These are phyloP conservation scores for Peromyscus aztecus DNA, from an alignment of 2,797 vertebrate species.

Conservation along the genomic window DNA sequence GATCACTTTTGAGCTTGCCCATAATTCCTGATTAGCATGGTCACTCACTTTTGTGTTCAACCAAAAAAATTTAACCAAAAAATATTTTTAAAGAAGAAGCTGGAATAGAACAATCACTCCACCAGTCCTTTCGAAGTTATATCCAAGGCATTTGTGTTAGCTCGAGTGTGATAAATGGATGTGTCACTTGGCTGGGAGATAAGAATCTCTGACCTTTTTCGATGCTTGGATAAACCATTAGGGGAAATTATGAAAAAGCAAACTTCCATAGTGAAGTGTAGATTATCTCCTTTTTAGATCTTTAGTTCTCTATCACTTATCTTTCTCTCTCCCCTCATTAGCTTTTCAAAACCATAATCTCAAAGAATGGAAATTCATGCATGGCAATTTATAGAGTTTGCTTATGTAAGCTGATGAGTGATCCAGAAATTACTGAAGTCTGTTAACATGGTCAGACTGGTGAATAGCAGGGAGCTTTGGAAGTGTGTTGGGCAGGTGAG, in stretches of 20 bases:
- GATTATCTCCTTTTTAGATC: constrained; percentile 48
- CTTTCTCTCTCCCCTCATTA: background rate
- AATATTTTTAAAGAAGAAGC: background rate
- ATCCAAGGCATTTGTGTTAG: background rate
- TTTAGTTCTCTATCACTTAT: constrained; percentile 17
- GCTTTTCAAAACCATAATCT: background rate
- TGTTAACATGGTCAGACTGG: background rate
- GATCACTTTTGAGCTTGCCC: constrained; percentile 75
- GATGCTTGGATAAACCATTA: constrained; percentile 41
- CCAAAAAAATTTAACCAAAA: constrained; percentile 74
- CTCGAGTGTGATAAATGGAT: constrained; percentile 58
- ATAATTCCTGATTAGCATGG: constrained; percentile 75
- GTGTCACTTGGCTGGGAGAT: constrained; percentile 28
- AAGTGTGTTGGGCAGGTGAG: background rate
- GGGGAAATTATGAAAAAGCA: constrained; percentile 65
- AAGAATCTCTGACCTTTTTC: constrained; percentile 69
- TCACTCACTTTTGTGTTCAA: constrained; percentile 74
- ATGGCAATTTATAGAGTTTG: background rate
- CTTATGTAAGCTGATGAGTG: background rate
- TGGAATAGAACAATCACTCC: background rate
- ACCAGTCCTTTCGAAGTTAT: background rate
- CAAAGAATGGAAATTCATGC: background rate
- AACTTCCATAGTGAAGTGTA: background rate
- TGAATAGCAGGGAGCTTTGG: background rate
- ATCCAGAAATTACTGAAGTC: background rate